These are phyloP conservation scores for Sminthurinus aureus DNA, from an alignment of 2,888 invertebrate genomes.

Conservation along the genomic window DNA sequence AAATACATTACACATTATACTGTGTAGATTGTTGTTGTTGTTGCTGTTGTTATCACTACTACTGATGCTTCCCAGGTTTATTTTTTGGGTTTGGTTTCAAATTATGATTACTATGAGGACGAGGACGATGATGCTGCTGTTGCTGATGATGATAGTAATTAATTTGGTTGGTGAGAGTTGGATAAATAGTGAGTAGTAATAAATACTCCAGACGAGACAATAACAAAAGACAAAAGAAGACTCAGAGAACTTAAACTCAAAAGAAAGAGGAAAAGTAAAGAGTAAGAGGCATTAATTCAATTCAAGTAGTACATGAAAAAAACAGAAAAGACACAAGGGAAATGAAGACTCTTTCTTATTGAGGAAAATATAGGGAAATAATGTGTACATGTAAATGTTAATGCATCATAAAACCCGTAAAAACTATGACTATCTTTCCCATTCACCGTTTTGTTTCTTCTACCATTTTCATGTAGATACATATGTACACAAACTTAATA, in stretches of 20 bases:
- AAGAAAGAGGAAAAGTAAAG: not conserved
- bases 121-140: not conserved
- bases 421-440: not conserved
- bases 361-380: too few species aligned
- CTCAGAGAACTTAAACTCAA: not conserved
- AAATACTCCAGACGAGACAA: constrained; percentile 10
- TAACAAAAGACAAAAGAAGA: not conserved
- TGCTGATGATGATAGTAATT: not conserved
- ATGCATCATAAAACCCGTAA: not conserved
- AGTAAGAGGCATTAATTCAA: not conserved
- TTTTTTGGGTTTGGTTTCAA: constrained; percentile 29
- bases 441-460: constrained; percentile 8
- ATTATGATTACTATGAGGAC: constrained; percentile 7
- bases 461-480: constrained; percentile 14
- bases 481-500: too few species aligned
- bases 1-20: too few species aligned
- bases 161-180: constrained; percentile 20
- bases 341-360: too few species aligned
- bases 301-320: too few species aligned
- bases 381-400: not conserved
- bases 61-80: not conserved
- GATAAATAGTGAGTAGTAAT: constrained; percentile 19
- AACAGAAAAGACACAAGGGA: too few species aligned
- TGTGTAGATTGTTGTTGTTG: too few species aligned
- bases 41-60: too few species aligned